Percentiles rank a stretch among this genome's conserved stretches.
Evolutionary conservation across 2,888 invertebrate species (phyloP).

Genomic region (Rhyacophila evoluta): DNA sequence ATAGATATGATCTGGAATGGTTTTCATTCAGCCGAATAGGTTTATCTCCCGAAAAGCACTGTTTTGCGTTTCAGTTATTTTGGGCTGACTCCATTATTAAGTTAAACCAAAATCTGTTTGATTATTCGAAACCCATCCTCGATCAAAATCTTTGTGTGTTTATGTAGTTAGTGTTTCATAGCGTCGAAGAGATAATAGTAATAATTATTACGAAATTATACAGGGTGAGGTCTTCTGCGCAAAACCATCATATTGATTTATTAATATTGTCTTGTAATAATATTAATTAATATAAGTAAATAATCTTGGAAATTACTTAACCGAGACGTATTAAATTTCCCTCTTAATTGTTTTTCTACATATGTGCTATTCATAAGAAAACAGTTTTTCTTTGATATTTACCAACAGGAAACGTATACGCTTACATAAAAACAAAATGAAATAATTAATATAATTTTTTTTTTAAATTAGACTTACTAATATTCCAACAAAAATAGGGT

Average conservation of each 20-base stretch:
- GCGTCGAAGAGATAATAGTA: slow-evolving; percentile 17
- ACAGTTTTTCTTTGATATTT: too few species aligned
- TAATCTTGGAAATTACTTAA: too few species aligned
- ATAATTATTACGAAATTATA: slow-evolving; percentile 22
- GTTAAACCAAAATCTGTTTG: slow-evolving; percentile 22
- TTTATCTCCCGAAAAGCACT: slow-evolving; percentile 17
- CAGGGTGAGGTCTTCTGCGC: neutral
- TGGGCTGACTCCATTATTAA: slow-evolving; percentile 15
- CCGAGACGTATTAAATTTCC: too few species aligned
- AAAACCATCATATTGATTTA: neutral
- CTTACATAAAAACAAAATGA: too few species aligned
- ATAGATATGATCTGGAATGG: slow-evolving; percentile 22
- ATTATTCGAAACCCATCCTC: slow-evolving; percentile 24
- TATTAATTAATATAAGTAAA: too few species aligned
- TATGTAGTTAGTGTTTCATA: slow-evolving; percentile 19
- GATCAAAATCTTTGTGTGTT: slow-evolving; percentile 24
- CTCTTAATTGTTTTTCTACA: too few species aligned
- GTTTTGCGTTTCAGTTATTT: slow-evolving; percentile 22
- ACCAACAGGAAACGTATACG: too few species aligned
- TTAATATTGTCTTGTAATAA: too few species aligned
- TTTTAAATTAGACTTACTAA: too few species aligned
- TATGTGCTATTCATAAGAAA: too few species aligned
- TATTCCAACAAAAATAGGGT: too few species aligned
- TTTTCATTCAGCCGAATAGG: slow-evolving; percentile 18
- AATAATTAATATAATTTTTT: too few species aligned